Percentiles rank a stretch among this genome's conserved stretches.
Conservation (phyloP, 2,113 vertebrate genomes). For the Sinosuthora webbiana region DNA sequence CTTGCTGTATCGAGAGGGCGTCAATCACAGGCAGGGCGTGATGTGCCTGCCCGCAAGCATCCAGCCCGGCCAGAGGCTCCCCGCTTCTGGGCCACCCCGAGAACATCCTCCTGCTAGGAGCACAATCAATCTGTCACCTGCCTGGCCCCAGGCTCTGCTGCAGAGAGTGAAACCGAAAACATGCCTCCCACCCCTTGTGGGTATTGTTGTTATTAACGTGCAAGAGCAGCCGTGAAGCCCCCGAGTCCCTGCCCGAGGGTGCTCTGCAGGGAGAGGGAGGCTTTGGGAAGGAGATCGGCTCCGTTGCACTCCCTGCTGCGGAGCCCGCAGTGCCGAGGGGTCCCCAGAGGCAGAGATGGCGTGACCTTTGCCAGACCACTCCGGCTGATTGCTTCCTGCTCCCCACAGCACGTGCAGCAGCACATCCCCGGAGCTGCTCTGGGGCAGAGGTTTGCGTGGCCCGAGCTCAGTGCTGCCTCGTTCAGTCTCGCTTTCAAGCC, state of each 20-base stretch:
- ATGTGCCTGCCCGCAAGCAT: not conserved
- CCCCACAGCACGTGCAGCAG: not conserved
- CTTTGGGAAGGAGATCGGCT: not conserved
- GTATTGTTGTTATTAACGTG: not conserved
- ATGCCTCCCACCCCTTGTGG: rapidly evolving
- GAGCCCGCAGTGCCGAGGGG: rapidly evolving
- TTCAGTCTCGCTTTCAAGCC: not conserved
- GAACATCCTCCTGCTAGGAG: not conserved
- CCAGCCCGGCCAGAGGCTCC: not conserved
- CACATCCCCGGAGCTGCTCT: rapidly evolving
- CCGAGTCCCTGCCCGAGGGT: rapidly evolving
- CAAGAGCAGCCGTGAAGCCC: not conserved
- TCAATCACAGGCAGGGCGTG: not conserved
- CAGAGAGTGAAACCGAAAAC: not conserved
- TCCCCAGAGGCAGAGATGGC: rapidly evolving
- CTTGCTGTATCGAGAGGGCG: not conserved
- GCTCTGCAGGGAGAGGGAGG: not conserved
- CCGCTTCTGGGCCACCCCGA: rapidly evolving
- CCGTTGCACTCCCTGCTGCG: rapidly evolving
- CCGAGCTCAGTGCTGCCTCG: rapidly evolving
- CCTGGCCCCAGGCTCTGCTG: rapidly evolving
- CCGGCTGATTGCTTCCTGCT: not conserved
- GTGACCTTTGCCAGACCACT: not conserved
- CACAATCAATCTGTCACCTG: rapidly evolving
- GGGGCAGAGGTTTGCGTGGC: not conserved